Percentiles rank a stretch among this genome's conserved stretches.
phyloP scores from a whole-genome alignment of 1,140 invertebrate species.

The Venturia canescens region DNA sequence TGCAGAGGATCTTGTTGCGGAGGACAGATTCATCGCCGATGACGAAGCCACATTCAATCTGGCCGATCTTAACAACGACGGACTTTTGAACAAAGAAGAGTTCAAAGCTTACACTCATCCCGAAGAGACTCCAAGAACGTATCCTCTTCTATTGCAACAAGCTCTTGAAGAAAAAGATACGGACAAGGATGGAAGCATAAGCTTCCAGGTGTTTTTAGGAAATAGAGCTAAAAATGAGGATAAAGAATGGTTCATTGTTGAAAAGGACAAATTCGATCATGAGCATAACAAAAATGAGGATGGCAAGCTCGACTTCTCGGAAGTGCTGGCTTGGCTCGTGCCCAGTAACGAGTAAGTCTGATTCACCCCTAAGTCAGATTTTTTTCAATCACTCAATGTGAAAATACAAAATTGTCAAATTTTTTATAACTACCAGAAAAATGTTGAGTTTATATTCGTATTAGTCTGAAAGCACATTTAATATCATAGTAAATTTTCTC shows the following conservation, averaged over 20 bases:
- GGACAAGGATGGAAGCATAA: slow-evolving; percentile 89
- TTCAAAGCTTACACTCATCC: slow-evolving; percentile 95
- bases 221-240: slow-evolving; percentile 85
- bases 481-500: slow-evolving; percentile 51
- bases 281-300: slow-evolving; percentile 94
- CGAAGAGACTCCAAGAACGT: slow-evolving; percentile 94
- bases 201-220: slow-evolving; percentile 90
- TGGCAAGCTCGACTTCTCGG: slow-evolving; percentile 86
- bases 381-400: too few species aligned
- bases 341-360: slow-evolving; percentile 91
- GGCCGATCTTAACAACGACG: slow-evolving; percentile 92
- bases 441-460: background rate
- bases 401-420: too few species aligned
- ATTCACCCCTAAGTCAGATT: background rate
- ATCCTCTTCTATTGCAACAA: slow-evolving; percentile 88
- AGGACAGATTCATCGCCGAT: slow-evolving; percentile 81
- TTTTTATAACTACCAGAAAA: slow-evolving; percentile 2
- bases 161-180: slow-evolving; percentile 91
- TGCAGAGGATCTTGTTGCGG: slow-evolving; percentile 76
- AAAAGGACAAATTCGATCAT: slow-evolving; percentile 94
- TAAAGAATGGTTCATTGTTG: slow-evolving; percentile 88
- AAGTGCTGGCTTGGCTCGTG: slow-evolving; percentile 93
- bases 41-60: slow-evolving; percentile 92
- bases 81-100: slow-evolving; percentile 86
- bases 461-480: background rate